Evolutionary conservation across 1,140 invertebrate genomes (phyloP), one percentile per base, ranked within the genome.

Genomic region (Listronotus bonariensis): DNA sequence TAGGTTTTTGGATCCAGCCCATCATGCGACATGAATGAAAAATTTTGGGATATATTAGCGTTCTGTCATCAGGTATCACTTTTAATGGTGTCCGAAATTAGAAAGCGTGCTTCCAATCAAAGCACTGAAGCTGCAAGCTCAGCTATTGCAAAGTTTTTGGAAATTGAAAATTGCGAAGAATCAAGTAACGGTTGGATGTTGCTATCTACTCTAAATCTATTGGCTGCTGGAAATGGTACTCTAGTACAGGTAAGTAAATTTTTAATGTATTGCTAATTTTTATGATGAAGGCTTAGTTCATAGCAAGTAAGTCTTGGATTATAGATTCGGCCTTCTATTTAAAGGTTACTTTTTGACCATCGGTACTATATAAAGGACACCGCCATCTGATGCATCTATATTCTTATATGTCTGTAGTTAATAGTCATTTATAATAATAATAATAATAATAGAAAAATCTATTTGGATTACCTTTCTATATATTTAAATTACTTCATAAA

Each of bases 141-240:
- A 84, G 93, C 95, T 20, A 98, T 98, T 73, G 93, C 95, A 15
- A 93, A 95, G 77, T 98, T 97, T 81, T 82, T 98, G 26, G 95
- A 98, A 80, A 95, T 97, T 70, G 91, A 93, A 77, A 92, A 91
- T 78, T 91, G 87, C 52, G 91, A 96, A 79, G 94, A 97, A 75
- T 92, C 90, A 7, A 96, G 93, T 71, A 96, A 95, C 81, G 96
- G 96, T 14, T 99, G 96, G 96, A 96, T 96, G 89, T 80, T 99
- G 43, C 78, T 98, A 12, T 93, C 92, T 11, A 91, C 95, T 36
- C 81, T 98, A 14, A 98, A 98, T 83, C 81, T 98, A 12, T 83
- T 96, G 53, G 90, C 93, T 57, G 92, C 92, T 65, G 92, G 93
- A 51, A 91, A 93, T 78, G 82, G 88, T 6, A 86, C 87, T 14